Conservation (phyloP, 2,113 vertebrate species). For the Gymnogyps californianus region DNA sequence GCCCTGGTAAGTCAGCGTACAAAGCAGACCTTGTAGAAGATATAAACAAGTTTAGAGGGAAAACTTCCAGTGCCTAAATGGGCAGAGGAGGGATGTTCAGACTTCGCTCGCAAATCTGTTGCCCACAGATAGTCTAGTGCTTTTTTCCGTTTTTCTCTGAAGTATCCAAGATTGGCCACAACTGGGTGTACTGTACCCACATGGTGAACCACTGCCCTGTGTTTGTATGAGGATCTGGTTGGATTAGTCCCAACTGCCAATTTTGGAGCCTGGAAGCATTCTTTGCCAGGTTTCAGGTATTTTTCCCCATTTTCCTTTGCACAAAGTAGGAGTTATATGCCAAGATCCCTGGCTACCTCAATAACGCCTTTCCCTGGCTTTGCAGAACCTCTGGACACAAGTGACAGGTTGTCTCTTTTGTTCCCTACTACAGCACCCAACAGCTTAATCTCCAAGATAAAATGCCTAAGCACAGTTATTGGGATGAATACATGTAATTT, state of each 20-base stretch:
- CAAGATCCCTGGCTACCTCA: not conserved
- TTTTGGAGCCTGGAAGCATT: not conserved
- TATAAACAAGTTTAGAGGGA: not conserved
- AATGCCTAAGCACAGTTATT: not conserved
- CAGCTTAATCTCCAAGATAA: not conserved
- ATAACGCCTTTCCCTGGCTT: not conserved
- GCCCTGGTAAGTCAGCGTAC: not conserved
- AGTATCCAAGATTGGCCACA: not conserved
- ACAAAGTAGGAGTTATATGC: accelerated
- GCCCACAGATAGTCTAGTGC: not conserved
- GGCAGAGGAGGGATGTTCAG: not conserved
- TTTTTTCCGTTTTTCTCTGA: not conserved
- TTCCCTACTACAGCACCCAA: not conserved
- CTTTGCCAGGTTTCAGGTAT: not conserved
- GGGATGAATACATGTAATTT: not conserved
- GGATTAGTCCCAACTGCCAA: not conserved
- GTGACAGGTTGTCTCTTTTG: not conserved
- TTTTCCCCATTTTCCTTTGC: not conserved
- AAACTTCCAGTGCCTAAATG: not conserved
- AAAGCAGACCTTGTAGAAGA: not conserved
- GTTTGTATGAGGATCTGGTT: not conserved
- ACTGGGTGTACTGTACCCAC: accelerated
- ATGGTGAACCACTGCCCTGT: not conserved
- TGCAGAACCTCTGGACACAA: not conserved
- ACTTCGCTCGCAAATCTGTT: not conserved